Conservation (phyloP, 2,113 vertebrate genomes). For the Prinia subflava region DNA sequence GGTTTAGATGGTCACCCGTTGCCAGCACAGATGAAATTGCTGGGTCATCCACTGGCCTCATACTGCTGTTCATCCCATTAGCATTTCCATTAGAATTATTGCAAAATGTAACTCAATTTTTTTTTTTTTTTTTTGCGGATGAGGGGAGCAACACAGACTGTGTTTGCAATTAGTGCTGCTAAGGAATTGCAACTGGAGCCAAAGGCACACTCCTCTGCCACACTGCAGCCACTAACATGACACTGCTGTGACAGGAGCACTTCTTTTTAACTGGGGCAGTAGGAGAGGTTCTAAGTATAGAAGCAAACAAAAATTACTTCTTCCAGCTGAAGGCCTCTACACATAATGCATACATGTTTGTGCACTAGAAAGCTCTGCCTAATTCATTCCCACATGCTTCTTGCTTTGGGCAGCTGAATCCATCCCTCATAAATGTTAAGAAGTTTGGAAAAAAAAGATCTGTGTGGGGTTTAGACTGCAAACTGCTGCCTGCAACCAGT, state of each 20-base stretch:
- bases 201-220: slow-evolving; percentile 30
- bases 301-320: slow-evolving; percentile 55
- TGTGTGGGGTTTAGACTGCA: background rate
- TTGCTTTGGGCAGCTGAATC: slow-evolving; percentile 47
- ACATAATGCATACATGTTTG: background rate
- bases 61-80: slow-evolving; percentile 55
- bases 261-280: slow-evolving; percentile 49
- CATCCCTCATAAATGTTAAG: background rate
- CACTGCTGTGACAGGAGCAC: slow-evolving; percentile 54
- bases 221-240: slow-evolving; percentile 50
- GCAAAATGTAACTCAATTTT: slow-evolving; percentile 56
- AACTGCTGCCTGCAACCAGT: background rate
- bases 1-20: slow-evolving; percentile 39
- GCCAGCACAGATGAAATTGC: slow-evolving; percentile 40
- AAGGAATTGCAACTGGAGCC: slow-evolving; percentile 43
- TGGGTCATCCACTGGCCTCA: slow-evolving; percentile 38
- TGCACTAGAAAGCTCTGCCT: slow-evolving; percentile 28
- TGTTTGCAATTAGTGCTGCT: slow-evolving; percentile 60
- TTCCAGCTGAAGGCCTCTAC: slow-evolving; percentile 17
- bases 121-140: background rate
- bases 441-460: background rate
- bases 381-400: slow-evolving; percentile 36
- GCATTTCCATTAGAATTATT: slow-evolving; percentile 62
- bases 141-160: background rate
- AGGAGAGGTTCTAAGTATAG: slow-evolving; percentile 50